Evolutionary conservation across 2,113 vertebrate genomes (phyloP), one percentile per base, ranked within the genome.

Genomic region (Gila orcuttii): DNA sequence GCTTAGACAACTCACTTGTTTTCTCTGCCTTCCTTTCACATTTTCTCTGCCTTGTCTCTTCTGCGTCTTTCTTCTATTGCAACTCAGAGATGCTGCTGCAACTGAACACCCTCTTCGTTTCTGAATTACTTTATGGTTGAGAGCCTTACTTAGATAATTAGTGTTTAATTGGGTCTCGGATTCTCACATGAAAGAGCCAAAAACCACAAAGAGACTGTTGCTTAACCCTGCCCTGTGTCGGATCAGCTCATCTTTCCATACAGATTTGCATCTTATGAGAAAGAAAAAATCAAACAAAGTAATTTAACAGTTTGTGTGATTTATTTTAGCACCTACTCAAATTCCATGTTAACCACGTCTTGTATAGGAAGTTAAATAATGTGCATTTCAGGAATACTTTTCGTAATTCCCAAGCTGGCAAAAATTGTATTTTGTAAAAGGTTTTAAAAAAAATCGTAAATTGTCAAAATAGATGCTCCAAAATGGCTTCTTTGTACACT

Each of bases 81-180:
- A 31, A 42, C 36, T 28, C n/a, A 19, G 36, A 80, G 36, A 47
- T 77, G 8, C 39, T 62, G 45, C 15, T 52, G 64, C 55, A 19
- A n/a, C 2, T 84, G 59, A 64, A 50, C 57, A 45, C 25, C 6
- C 19, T 75, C 59, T 66, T 60, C 33, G 6, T 82, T 71, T 74
- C 62, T 66, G n/a, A 50, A 82, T 59, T 50, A 60, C 33, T 57
- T 79, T 39, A 74, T 28, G 15, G 64, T 36, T 28, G 31, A 66
- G 76, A 47, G 47, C 68, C 52, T 83, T 64, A 78, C 28, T 73
- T 50, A 57, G 21, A 39, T 42, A 82, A 69, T 82, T 85, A 82
- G 31, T 19, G 13, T 59, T 28, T 74, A 64, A 50, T 74, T n/a
- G 17, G 47, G 10, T 57, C 9, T 17, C 7, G 11, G 36, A 86